phyloP scores from a whole-genome alignment of 1,140 invertebrate species.

The Stegodyphus dumicola region DNA sequence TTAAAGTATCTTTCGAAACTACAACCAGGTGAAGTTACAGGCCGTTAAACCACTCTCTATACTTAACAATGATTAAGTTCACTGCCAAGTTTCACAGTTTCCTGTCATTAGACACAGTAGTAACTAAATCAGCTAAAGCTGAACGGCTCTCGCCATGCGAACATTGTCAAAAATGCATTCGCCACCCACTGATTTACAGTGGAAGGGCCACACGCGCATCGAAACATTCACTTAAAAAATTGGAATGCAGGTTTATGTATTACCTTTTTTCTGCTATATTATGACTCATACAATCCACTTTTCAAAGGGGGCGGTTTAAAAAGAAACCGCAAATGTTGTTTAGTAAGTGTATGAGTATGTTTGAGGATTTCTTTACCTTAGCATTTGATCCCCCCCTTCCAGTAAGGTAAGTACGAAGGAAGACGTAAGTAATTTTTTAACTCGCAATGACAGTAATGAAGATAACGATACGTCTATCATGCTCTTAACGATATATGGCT shows the following conservation, averaged over 20 bases:
- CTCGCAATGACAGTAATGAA: too few relatives aligned
- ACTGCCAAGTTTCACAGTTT: constrained; percentile 27
- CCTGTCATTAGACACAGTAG: constrained; percentile 35
- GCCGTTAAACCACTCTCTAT: constrained; percentile 29
- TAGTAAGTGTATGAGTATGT: too few relatives aligned
- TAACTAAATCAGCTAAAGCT: constrained; percentile 4
- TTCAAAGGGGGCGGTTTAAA: too few relatives aligned
- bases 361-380: too few relatives aligned
- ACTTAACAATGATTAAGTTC: constrained; percentile 56
- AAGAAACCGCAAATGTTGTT: too few relatives aligned
- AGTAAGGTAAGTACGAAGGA: too few relatives aligned
- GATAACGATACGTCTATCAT: too few relatives aligned
- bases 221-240: constrained; percentile 36
- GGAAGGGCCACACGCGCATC: constrained; percentile 20
- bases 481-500: too few relatives aligned
- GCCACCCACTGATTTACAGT: constrained; percentile 27
- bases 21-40: constrained; percentile 6
- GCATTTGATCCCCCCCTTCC: too few relatives aligned
- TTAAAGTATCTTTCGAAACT: neutral
- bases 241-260: constrained; percentile 6
- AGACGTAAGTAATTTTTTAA: too few relatives aligned
- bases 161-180: constrained; percentile 23
- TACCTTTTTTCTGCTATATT: neutral
- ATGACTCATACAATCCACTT: too few relatives aligned
- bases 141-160: neutral